Evolutionary conservation across 2,888 invertebrate genomes (phyloP).

Genomic region (Lagria hirta): DNA sequence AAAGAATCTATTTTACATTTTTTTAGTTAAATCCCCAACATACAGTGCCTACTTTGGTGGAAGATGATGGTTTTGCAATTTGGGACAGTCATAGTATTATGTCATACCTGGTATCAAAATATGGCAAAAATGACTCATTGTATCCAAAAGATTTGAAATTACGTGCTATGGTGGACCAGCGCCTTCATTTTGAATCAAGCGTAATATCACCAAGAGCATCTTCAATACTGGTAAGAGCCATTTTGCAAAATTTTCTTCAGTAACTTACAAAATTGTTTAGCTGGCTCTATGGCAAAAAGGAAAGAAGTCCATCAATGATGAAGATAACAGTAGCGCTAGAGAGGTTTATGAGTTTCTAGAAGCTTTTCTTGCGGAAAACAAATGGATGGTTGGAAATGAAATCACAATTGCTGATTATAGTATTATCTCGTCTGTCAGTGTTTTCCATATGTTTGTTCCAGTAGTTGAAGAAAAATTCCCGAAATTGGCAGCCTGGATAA

Average conservation of each 20-base stretch:
- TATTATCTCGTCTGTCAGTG: too few relatives aligned
- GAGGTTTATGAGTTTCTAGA: constrained; percentile 8
- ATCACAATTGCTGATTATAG: constrained; percentile 6
- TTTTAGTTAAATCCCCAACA: constrained; percentile 66
- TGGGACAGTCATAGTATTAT: constrained; percentile 70
- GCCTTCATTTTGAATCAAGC: constrained; percentile 59
- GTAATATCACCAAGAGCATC: constrained; percentile 41
- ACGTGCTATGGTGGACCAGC: constrained; percentile 58
- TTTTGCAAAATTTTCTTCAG: constrained; percentile 38
- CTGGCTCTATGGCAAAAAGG: too few relatives aligned
- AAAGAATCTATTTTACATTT: constrained; percentile 19
- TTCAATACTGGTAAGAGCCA: constrained; percentile 6
- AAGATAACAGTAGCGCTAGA: neutral
- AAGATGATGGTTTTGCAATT: constrained; percentile 58
- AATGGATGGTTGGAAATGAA: constrained; percentile 2
- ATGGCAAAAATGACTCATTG: constrained; percentile 58
- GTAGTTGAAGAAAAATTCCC: neutral
- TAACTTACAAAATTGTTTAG: constrained; percentile 34
- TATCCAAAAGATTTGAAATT: constrained; percentile 58
- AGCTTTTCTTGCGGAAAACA: constrained; percentile 4
- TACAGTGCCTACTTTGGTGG: constrained; percentile 65
- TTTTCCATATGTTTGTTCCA: neutral
- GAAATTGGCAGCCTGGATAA: neutral
- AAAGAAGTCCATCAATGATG: neutral
- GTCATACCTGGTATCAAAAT: constrained; percentile 63